Evolutionary conservation across 2,888 invertebrate species (phyloP).

Genomic region (Mactromeris polynyma): DNA sequence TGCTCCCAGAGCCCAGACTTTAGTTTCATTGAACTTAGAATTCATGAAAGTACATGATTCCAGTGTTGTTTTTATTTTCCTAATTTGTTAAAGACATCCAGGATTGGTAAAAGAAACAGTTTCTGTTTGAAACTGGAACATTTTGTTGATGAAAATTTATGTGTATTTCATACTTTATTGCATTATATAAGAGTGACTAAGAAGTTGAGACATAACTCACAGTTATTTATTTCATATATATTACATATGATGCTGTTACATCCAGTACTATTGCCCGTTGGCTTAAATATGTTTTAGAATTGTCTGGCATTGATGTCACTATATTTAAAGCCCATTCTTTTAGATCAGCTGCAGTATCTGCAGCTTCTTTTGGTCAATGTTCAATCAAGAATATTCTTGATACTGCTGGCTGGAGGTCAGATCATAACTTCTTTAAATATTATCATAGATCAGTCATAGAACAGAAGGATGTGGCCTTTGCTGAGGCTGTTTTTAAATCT

Average conservation of each 20-base stretch:
- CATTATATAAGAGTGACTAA: constrained; percentile 43
- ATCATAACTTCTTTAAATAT: constrained; percentile 22
- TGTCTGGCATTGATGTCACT: background rate
- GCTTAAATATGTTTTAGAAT: background rate
- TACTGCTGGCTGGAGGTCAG: constrained; percentile 22
- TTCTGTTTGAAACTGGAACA: constrained; percentile 21
- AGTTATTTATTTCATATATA: constrained; percentile 49
- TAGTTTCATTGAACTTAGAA: constrained; percentile 33
- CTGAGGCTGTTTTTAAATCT: constrained; percentile 15
- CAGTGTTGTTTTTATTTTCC: constrained; percentile 28
- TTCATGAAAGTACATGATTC: constrained; percentile 34
- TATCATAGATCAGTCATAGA: background rate
- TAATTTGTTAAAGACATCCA: constrained; percentile 23
- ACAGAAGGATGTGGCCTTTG: constrained; percentile 11
- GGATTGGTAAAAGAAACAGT: constrained; percentile 3
- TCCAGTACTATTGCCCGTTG: background rate
- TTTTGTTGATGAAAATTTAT: constrained; percentile 18
- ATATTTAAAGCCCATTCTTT: background rate
- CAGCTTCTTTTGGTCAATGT: background rate
- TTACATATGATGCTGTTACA: background rate
- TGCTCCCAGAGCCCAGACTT: constrained; percentile 57
- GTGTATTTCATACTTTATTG: constrained; percentile 36
- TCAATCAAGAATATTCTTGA: background rate
- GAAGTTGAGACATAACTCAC: background rate
- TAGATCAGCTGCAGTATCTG: background rate